phyloP scores from a whole-genome alignment of 2,888 invertebrate species.

The Herminia tarsipennalis region DNA sequence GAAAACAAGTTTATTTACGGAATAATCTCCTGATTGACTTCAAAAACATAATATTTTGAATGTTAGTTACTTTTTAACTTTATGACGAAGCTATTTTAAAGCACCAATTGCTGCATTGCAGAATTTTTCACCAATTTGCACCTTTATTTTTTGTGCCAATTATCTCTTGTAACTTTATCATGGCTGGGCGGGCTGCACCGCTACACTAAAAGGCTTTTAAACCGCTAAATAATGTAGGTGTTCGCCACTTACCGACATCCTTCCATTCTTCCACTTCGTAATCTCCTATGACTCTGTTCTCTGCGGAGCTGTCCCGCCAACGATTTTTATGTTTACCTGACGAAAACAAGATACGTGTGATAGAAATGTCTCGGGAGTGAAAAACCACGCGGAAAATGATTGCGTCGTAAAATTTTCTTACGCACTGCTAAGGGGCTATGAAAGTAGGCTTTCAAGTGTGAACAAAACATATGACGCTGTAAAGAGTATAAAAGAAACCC shows the following conservation, averaged over 20 bases:
- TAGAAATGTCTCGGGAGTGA: conserved; percentile 48
- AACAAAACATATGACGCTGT: conserved; percentile 70
- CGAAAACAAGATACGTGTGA: conserved; percentile 49
- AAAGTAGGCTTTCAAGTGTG: conserved; percentile 67
- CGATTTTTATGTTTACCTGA: conserved; percentile 86
- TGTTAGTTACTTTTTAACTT: background rate
- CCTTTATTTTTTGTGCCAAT: conserved; percentile 20
- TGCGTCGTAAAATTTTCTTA: conserved; percentile 62
- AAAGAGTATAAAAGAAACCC: conserved; percentile 71
- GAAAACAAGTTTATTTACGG: no score
- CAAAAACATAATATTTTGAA: no score
- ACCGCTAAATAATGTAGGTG: conserved; percentile 34
- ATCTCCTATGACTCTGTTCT: conserved; percentile 87
- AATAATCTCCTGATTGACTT: no score
- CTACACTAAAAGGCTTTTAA: conserved; percentile 38
- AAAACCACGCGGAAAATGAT: conserved; percentile 61
- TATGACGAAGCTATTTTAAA: conserved; percentile 12
- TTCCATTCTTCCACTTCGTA: conserved; percentile 91
- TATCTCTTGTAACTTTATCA: conserved; percentile 19
- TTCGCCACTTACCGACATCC: conserved; percentile 85
- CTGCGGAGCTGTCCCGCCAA: conserved; percentile 83
- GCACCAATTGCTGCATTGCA: conserved; percentile 4
- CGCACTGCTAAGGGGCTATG: conserved; percentile 61
- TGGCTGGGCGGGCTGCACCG: conserved; percentile 5
- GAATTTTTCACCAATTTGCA: conserved; percentile 15